Evolutionary conservation across 1,140 invertebrate species (phyloP).

Genomic region (Cyrtorhinus lividipennis): DNA sequence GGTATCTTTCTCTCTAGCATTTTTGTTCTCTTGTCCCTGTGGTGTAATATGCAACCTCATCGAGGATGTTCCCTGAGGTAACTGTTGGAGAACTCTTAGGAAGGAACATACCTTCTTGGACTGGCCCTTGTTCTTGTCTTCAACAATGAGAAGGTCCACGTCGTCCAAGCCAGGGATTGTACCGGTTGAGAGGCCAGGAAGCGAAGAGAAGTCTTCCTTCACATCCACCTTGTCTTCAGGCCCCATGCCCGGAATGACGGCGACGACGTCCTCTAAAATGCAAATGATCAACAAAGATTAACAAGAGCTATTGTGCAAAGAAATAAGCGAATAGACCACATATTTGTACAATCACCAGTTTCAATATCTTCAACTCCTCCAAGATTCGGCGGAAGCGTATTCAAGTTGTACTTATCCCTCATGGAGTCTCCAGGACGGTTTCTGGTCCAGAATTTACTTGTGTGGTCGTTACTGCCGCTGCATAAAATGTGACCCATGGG

Average conservation of each 20-base stretch:
- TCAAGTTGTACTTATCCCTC: slow-evolving; percentile 95
- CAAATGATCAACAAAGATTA: background rate
- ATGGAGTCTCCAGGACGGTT: slow-evolving; percentile 96
- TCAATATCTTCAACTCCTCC: slow-evolving; percentile 56
- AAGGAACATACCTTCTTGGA: slow-evolving; percentile 49
- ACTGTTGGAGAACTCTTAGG: too few relatives aligned
- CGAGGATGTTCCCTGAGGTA: too few relatives aligned
- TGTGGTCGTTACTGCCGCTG: slow-evolving; percentile 96
- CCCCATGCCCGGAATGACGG: slow-evolving; percentile 85
- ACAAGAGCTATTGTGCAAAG: background rate
- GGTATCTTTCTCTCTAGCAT: too few relatives aligned
- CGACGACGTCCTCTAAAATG: slow-evolving; percentile 44
- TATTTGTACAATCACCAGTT: slow-evolving; percentile 34
- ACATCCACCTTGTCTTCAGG: slow-evolving; percentile 74
- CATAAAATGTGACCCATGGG: slow-evolving; percentile 96
- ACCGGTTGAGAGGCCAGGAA: slow-evolving; percentile 24
- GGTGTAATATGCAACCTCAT: too few relatives aligned
- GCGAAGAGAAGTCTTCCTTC: slow-evolving; percentile 26
- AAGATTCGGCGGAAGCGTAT: slow-evolving; percentile 66
- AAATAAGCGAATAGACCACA: background rate
- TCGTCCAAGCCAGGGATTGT: slow-evolving; percentile 72
- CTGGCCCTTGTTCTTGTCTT: slow-evolving; percentile 46
- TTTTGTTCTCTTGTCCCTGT: too few relatives aligned
- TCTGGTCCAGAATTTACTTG: slow-evolving; percentile 97
- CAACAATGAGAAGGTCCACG: slow-evolving; percentile 45